Base-by-base conservation (phyloP, 2,113 vertebrate species). In the Butorides virescens region DNA sequence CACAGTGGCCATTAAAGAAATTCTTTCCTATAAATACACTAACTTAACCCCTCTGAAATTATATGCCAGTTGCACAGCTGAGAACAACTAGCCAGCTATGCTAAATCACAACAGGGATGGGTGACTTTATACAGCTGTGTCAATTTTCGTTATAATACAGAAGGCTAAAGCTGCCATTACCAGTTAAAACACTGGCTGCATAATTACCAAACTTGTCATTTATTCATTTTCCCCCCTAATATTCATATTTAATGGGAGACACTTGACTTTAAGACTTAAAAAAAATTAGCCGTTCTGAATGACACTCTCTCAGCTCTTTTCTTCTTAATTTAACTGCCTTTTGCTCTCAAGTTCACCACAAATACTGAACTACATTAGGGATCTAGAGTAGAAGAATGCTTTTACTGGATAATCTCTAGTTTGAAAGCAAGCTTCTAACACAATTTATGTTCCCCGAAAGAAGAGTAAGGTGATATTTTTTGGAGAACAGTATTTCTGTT, bases 221-320 rank as follows among this genome's bases (percentile, higher is more conserved):
- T 92, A 82, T 88, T 89, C 0, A 58, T 85, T 79, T 72, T 73
- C 30, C 94, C 14, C 61, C 22, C 36, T 93, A 37, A 91, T 83
- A 93, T 73, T 97, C 78, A 82, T 92, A 83, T 91, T 97, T 96
- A 93, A 89, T 97, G 14, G 11, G 26, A 75, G 26, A 61, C 20
- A 71, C 4, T 82, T 95, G 76, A 96, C 37, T 95, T 91, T 65
- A 93, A 78, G 52, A 44, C 17, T 49, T 42, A 5, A 8, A 78
- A 93, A n/a, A 25, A 11, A 47, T 27, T 65, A 50, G 7, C 32
- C 75, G 5, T 78, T 92, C 73, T 67, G 19, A 86, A 29, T 92
- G 16, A 56, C n/a, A 44, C 15, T 17, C 5, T 70, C 13, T 70
- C 7, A 52, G 55, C 29, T 47, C 8, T 55, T 70, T 50, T 52